Conservation (phyloP, 2,797 vertebrate genomes). For the Phataginus tetradactyla region DNA sequence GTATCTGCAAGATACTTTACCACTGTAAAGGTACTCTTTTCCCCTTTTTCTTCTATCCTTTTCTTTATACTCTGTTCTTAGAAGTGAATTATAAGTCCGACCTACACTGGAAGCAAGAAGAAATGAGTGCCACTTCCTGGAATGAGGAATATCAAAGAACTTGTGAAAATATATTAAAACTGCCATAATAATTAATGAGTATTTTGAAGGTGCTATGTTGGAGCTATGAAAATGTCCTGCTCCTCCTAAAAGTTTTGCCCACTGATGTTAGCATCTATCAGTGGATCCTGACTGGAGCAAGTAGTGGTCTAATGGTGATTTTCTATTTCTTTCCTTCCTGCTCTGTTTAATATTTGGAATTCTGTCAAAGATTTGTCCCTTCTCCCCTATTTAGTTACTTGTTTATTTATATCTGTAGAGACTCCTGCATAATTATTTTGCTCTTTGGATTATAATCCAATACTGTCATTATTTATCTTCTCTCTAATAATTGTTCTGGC, state of each 20-base stretch:
- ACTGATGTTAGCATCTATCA: not conserved
- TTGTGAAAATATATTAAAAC: not conserved
- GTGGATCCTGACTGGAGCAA: not conserved
- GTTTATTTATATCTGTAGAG: not conserved
- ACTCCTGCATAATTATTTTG: not conserved
- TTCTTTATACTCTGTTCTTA: not conserved
- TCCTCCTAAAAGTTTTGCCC: not conserved
- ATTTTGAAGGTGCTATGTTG: not conserved
- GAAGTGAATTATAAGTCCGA: not conserved
- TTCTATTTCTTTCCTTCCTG: not conserved
- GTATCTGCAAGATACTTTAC: not conserved
- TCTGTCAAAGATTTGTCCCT: not conserved
- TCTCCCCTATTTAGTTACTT: not conserved
- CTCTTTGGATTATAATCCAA: not conserved
- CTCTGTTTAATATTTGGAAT: not conserved
- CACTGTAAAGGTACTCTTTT: not conserved
- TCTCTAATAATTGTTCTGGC: not conserved
- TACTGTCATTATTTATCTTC: not conserved
- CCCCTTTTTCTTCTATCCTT: not conserved
- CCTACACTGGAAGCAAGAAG: not conserved
- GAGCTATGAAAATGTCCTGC: not conserved
- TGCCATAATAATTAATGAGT: not conserved
- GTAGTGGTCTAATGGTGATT: not conserved
- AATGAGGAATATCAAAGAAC: not conserved
- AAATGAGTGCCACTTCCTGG: not conserved